Evolutionary conservation across 2,888 invertebrate species (phyloP).

Genomic region (Hymenopus coronatus): DNA sequence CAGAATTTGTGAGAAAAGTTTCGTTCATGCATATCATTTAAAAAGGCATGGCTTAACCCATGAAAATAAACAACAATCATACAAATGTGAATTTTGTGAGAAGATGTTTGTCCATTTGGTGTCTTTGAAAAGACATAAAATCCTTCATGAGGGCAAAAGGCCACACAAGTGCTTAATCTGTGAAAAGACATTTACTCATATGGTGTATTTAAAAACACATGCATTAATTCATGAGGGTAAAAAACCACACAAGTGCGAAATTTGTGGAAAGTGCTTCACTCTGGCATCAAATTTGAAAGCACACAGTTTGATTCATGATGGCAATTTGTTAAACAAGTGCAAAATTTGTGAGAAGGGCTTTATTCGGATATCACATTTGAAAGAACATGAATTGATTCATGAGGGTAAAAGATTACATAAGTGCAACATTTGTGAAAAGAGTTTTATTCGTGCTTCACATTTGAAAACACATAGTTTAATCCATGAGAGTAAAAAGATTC

Average conservation of each 20-base stretch:
- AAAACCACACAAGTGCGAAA: not conserved
- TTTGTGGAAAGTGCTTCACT: not conserved
- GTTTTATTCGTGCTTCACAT: not conserved
- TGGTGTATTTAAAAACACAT: not conserved
- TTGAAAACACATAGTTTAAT: not conserved
- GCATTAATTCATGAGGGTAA: not conserved
- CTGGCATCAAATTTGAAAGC: not conserved
- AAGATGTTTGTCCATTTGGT: not conserved
- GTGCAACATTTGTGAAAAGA: not conserved
- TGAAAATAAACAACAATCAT: not conserved
- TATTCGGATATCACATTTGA: not conserved
- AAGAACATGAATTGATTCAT: not conserved
- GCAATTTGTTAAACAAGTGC: not conserved
- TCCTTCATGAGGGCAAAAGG: not conserved
- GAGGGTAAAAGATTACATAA: not conserved
- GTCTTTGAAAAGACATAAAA: not conserved
- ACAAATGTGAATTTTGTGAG: not conserved
- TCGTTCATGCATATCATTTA: not conserved
- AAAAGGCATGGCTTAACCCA: not conserved
- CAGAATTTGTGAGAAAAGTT: not conserved
- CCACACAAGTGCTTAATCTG: not conserved
- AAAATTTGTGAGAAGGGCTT: not conserved
- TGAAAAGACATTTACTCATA: not conserved
- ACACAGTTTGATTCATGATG: not conserved
- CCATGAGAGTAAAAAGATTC: not conserved